Conservation (phyloP, 2,113 vertebrate genomes). For the Coturnix japonica region DNA sequence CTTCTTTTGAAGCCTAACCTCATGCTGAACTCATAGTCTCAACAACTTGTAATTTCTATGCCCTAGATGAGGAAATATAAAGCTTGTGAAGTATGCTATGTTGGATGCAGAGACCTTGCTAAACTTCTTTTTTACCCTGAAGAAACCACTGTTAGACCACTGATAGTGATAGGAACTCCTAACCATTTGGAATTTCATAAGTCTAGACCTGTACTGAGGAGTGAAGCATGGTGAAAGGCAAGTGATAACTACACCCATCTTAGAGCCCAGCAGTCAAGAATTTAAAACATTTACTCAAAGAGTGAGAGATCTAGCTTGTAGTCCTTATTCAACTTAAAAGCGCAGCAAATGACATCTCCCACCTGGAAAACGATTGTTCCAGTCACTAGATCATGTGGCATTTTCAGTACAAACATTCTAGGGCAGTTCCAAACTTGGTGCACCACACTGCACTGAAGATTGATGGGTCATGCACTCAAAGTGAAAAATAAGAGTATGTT, state of each 20-base stretch:
- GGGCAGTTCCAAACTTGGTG: neutral
- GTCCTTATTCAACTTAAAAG: neutral
- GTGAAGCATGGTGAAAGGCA: neutral
- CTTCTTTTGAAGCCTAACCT: neutral
- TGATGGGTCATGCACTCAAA: neutral
- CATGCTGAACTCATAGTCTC: neutral
- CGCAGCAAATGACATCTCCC: neutral
- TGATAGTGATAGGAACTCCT: neutral
- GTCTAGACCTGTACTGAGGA: neutral
- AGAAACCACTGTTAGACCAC: neutral
- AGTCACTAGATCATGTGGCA: neutral
- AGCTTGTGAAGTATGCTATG: neutral
- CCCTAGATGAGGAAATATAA: neutral
- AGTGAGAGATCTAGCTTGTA: neutral
- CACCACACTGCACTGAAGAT: neutral
- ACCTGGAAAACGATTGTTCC: neutral
- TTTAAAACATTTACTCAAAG: neutral
- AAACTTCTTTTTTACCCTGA: neutral
- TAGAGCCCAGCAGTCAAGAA: neutral
- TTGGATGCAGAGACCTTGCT: neutral
- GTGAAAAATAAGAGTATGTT: neutral
- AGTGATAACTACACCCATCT: neutral
- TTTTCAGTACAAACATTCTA: fast-evolving
- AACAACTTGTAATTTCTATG: neutral
- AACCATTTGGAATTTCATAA: neutral